Base-by-base conservation (phyloP, 2,113 vertebrate genomes). In the Sander vitreus region DNA sequence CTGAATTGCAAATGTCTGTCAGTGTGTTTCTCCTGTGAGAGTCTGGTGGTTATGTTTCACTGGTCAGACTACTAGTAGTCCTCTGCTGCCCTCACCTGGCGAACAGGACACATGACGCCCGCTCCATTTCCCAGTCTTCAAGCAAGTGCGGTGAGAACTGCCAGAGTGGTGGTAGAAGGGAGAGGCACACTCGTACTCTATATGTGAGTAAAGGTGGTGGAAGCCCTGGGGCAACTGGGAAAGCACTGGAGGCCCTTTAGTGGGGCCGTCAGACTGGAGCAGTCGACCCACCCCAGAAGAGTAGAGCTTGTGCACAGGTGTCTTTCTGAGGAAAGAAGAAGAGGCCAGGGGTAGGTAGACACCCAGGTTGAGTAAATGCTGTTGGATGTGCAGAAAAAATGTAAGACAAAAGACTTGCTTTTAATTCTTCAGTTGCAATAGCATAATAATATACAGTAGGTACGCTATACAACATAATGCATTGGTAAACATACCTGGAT, bases 61-160 rank as follows among this genome's bases (percentile, higher is more conserved):
- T 23, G 19, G 43, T 47, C 3, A 13, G 19, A 27, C 18, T 25
- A 59, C 33, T 30, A 27, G 51, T 48, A 36, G 50, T 85, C 30
- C 75, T 90, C 71, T 93, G 87, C 92, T 90, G 91, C 89, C 89
- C 96, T 97, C 96, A 99, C 98, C 97, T 90, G 98, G 98, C 80
- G 97, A 93, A 73, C 98, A 99, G 64, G 97, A 96, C 14, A 99
- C 97, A 72, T 98, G 97, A 64, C 96, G 96, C 25, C 98, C 98
- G 39, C 98, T 99, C 98, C 98, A 99, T 89, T 98, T 99, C 6
- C 98, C 98, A 0, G 97, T 99, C 92, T 97, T 97, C 53, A 99
- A 94, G 88, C 98, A 99, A 0, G 98, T 99, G 80, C 98, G 97
- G 6, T 96, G 95, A 82, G 96, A 91, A 90, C 98, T 99, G 54